A percentile compares a stretch with the other conserved stretches of the same genome.
Conservation (phyloP, 2,113 vertebrate genomes). For the Cephalopholis sonnerati region DNA sequence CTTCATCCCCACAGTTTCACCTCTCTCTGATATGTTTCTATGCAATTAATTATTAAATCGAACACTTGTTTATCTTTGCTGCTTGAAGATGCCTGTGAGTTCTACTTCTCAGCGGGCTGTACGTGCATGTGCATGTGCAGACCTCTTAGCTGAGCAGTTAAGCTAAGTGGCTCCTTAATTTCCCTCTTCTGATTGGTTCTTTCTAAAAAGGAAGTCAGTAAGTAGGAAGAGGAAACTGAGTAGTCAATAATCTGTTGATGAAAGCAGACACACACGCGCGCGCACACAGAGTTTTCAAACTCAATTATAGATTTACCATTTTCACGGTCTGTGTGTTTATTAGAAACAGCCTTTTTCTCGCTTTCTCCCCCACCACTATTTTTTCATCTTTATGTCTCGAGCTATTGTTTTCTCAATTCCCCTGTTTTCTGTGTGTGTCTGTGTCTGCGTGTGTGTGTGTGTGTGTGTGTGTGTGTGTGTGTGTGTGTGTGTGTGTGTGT, state of each 20-base stretch:
- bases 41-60: slow-evolving; percentile 82
- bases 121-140: slow-evolving; percentile 8
- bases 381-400: neutral
- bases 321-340: slow-evolving; percentile 43
- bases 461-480: neutral
- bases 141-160: slow-evolving; percentile 51
- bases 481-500: neutral
- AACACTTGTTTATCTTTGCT: slow-evolving; percentile 81
- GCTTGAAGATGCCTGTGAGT: slow-evolving; percentile 69
- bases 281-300: slow-evolving; percentile 28
- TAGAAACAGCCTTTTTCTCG: slow-evolving; percentile 29
- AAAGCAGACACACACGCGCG: slow-evolving; percentile 32
- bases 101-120: slow-evolving; percentile 36
- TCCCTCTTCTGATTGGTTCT: slow-evolving; percentile 55
- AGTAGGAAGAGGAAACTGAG: slow-evolving; percentile 52
- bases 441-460: neutral
- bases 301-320: slow-evolving; percentile 63
- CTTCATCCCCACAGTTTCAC: slow-evolving; percentile 44
- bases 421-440: neutral
- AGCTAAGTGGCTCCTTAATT: slow-evolving; percentile 60
- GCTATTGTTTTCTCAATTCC: slow-evolving; percentile 29
- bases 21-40: slow-evolving; percentile 55
- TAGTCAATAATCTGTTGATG: slow-evolving; percentile 59
- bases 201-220: slow-evolving; percentile 51
- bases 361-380: neutral